These are phyloP conservation scores for Suillia variegata DNA, from an alignment of 2,888 invertebrate genomes.

Conservation along the genomic window DNA sequence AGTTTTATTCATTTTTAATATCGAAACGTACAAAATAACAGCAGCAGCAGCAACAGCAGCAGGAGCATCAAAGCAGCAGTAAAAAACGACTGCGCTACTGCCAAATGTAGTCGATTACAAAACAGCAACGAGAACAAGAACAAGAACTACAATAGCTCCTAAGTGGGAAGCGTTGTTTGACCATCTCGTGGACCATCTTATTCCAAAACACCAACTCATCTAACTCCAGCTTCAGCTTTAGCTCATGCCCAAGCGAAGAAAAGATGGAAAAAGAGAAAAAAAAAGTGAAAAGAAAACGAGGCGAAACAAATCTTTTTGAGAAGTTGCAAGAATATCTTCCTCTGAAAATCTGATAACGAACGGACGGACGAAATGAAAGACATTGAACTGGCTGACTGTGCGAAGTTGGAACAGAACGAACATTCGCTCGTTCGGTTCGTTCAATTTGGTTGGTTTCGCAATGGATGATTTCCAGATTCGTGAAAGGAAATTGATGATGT, in stretches of 20 bases:
- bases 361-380: no score
- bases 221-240: no score
- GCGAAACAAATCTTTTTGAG: not conserved
- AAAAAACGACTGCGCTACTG: not conserved
- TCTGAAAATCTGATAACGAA: constrained; percentile 10
- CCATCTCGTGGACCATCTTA: not conserved
- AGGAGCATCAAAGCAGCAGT: not conserved
- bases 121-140: no score
- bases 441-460: constrained; percentile 14
- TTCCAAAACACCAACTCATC: no score
- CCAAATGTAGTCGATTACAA: not conserved
- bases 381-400: no score
- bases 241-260: no score
- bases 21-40: constrained; percentile 24
- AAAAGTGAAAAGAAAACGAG: not conserved
- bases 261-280: no score
- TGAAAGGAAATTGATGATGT: constrained; percentile 57
- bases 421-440: not conserved
- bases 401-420: not conserved
- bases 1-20: constrained; percentile 53
- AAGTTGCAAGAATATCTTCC: not conserved
- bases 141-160: no score
- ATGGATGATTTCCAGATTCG: constrained; percentile 15
- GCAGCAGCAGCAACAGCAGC: constrained; percentile 1
- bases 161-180: not conserved